Conservation (phyloP, 2,888 invertebrate genomes). For the Dasysyrphus tricinctus region DNA sequence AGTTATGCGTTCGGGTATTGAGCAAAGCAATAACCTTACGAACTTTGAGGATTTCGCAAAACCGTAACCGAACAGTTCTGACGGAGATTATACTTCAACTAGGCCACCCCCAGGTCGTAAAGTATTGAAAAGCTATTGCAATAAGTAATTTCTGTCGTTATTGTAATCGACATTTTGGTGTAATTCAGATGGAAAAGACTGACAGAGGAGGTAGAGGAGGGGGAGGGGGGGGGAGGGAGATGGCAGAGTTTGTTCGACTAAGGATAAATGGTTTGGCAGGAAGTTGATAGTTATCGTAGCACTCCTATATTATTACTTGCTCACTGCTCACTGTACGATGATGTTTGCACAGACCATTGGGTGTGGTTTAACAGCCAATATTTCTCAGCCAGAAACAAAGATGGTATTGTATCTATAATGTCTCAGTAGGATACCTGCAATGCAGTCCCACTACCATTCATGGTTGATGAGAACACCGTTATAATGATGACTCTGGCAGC, state of each 20-base stretch:
- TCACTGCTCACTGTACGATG: conserved; percentile 25
- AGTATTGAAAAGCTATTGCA: conserved; percentile 71
- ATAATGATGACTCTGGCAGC: conserved; percentile 15
- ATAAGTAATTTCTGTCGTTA: conserved; percentile 66
- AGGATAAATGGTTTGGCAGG: conserved; percentile 46
- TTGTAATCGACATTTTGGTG: conserved; percentile 56
- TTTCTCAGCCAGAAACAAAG: conserved; percentile 33
- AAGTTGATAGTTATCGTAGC: conserved; percentile 37
- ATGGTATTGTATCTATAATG: conserved; percentile 4
- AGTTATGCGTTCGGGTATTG: conserved; percentile 53
- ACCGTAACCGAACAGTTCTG: background rate
- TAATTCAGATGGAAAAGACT: conserved; percentile 12
- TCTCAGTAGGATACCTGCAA: conserved; percentile 40
- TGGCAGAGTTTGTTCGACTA: background rate
- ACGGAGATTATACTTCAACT: conserved; percentile 51
- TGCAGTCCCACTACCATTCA: conserved; percentile 26
- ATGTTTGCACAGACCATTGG: conserved; percentile 36
- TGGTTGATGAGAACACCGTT: background rate
- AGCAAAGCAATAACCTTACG: conserved; percentile 64
- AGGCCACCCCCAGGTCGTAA: conserved; percentile 60
- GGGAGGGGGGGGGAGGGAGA: background rate
- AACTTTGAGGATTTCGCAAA: conserved; percentile 9
- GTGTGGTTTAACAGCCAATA: conserved; percentile 46
- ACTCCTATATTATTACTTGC: conserved; percentile 39
- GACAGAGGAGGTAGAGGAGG: no score